These are phyloP conservation scores for Troglohyphantes excavatus DNA, from an alignment of 2,888 invertebrate species.

Conservation along the genomic window DNA sequence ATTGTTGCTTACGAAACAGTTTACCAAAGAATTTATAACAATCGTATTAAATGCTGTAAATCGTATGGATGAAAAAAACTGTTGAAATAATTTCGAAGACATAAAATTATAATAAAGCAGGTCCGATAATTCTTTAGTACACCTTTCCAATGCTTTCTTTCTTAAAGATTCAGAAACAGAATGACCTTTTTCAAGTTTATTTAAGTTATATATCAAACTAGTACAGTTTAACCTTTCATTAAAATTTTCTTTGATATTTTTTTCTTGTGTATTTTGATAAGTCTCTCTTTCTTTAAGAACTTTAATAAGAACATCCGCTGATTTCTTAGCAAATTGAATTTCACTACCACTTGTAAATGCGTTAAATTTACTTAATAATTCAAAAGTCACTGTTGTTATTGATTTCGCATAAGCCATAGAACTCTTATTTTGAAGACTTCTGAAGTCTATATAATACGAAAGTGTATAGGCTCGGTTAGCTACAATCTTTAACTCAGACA, in stretches of 20 bases:
- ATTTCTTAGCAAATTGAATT: not conserved
- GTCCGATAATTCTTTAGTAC: slow-evolving; percentile 36
- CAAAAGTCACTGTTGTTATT: not conserved
- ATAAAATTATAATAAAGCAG: slow-evolving; percentile 53
- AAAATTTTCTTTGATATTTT: not conserved
- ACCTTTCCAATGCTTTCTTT: slow-evolving; percentile 13
- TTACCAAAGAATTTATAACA: slow-evolving; percentile 6
- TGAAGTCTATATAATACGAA: slow-evolving; percentile 34
- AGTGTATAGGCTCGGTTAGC: slow-evolving; percentile 35
- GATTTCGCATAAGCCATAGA: slow-evolving; percentile 19
- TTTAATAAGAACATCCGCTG: slow-evolving; percentile 16
- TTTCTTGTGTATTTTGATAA: not conserved
- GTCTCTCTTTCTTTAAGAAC: not conserved
- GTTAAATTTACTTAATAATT: slow-evolving; percentile 24
- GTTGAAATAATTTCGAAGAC: slow-evolving; percentile 60
- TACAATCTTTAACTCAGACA: not conserved
- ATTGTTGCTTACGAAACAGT: slow-evolving; percentile 18
- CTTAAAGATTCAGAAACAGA: not conserved
- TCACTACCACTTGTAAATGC: not conserved
- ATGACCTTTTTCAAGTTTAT: not conserved
- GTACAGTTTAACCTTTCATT: not conserved
- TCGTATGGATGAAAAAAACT: slow-evolving; percentile 33
- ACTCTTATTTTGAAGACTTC: not conserved
- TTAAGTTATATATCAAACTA: not conserved
- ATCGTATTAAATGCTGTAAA: not conserved